These are phyloP conservation scores for Hypercompe scribonia DNA, from an alignment of 2,888 invertebrate genomes.

Conservation along the genomic window DNA sequence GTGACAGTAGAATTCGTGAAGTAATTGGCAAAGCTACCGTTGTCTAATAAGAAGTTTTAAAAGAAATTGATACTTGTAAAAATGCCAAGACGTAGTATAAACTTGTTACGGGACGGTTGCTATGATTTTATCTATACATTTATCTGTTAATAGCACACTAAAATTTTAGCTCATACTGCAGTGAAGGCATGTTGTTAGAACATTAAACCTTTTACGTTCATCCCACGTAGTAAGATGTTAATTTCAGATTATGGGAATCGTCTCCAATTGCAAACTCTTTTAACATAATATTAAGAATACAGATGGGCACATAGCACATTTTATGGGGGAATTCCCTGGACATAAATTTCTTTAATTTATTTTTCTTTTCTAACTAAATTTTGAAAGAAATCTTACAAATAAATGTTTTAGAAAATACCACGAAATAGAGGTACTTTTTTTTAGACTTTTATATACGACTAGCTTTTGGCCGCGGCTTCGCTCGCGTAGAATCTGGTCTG, in stretches of 20 bases:
- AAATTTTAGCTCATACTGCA: conserved; percentile 3
- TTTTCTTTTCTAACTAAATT: background rate
- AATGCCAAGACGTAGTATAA: no score
- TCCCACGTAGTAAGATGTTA: conserved; percentile 26
- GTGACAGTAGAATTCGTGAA: background rate
- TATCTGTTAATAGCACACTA: background rate
- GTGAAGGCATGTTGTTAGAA: conserved; percentile 19
- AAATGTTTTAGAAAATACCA: background rate
- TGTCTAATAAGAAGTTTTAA: no score
- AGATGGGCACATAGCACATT: conserved; percentile 13
- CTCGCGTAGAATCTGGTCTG: no score
- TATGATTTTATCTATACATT: background rate
- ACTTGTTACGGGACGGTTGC: background rate
- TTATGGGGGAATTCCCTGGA: conserved; percentile 17
- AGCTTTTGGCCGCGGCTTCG: no score
- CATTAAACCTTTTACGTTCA: conserved; percentile 38
- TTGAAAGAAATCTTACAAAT: background rate
- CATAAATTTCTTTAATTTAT: background rate
- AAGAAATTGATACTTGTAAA: no score
- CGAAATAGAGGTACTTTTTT: no score
- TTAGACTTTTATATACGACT: no score
- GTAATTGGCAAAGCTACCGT: background rate
- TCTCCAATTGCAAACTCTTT: conserved; percentile 24
- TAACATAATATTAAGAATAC: conserved; percentile 12
- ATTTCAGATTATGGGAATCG: conserved; percentile 26